phyloP scores from a whole-genome alignment of 92 coral and sea anemone species.

The Siderastrea siderea region DNA sequence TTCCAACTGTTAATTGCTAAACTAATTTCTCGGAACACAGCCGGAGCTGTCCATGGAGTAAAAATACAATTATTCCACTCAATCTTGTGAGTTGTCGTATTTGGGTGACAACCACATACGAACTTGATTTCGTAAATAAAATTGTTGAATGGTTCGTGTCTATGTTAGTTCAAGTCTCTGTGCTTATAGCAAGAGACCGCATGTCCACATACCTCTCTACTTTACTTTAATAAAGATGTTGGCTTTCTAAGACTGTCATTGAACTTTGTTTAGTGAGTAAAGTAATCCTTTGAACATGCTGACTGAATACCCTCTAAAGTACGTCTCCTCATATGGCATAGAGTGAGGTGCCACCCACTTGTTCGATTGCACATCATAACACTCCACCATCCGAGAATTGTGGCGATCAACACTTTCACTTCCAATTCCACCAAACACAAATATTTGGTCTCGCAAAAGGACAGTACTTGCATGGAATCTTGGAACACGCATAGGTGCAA shows the following conservation, averaged over 20 bases:
- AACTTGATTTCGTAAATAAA: too few relatives aligned
- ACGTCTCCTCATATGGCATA: conserved; percentile 89
- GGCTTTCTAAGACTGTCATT: neutral
- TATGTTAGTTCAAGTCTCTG: too few relatives aligned
- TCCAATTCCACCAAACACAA: conserved; percentile 87
- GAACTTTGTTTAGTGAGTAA: conserved; percentile 47
- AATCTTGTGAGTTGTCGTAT: too few relatives aligned
- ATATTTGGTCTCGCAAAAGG: conserved; percentile 72
- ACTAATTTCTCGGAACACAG: too few relatives aligned
- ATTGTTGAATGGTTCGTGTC: too few relatives aligned
- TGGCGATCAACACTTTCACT: conserved; percentile 67
- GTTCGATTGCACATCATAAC: conserved; percentile 72
- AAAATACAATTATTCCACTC: too few relatives aligned
- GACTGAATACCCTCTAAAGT: conserved; percentile 77
- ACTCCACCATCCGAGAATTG: conserved; percentile 74
- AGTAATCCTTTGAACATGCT: conserved; percentile 77
- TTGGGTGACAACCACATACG: too few relatives aligned
- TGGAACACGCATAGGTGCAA: conserved; percentile 83
- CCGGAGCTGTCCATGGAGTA: too few relatives aligned
- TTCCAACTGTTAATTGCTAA: too few relatives aligned
- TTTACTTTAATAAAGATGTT: neutral
- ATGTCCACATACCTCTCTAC: too few relatives aligned
- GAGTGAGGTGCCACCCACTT: conserved; percentile 72
- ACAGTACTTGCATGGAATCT: conserved; percentile 90
- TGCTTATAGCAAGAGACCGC: too few relatives aligned